Evolutionary conservation across 1,140 invertebrate genomes (phyloP).

Genomic region (Galleria mellonella): DNA sequence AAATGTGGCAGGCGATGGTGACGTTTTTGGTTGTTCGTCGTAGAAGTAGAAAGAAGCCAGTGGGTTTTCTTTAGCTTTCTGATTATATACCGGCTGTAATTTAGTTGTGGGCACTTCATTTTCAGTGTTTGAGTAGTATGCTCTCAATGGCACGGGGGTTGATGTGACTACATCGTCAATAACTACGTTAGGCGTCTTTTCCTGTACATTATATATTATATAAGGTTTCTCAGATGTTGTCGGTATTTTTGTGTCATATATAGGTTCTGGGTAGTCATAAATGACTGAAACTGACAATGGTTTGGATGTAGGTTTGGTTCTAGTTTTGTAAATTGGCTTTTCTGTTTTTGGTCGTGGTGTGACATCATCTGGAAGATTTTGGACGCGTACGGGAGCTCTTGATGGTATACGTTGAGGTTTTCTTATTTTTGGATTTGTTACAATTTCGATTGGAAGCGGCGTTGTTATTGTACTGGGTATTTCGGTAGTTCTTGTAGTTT

Average conservation of each 20-base stretch:
- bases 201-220: constrained; percentile 65
- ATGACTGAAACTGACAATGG: constrained; percentile 62
- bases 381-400: constrained; percentile 43
- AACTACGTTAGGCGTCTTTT: constrained; percentile 39
- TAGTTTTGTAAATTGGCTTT: constrained; percentile 57
- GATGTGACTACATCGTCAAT: constrained; percentile 62
- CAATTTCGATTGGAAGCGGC: constrained; percentile 38
- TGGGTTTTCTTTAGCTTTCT: constrained; percentile 62
- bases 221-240: constrained; percentile 67
- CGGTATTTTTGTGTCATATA: constrained; percentile 54
- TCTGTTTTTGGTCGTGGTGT: constrained; percentile 52
- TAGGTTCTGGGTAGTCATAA: constrained; percentile 56
- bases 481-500: constrained; percentile 56
- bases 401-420: constrained; percentile 50
- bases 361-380: constrained; percentile 51
- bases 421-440: constrained; percentile 46
- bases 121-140: constrained; percentile 75
- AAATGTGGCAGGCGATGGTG: constrained; percentile 43
- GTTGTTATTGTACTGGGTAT: constrained; percentile 52
- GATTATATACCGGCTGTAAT: constrained; percentile 63
- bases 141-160: constrained; percentile 76
- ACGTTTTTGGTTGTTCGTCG: constrained; percentile 72
- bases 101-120: constrained; percentile 74
- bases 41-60: constrained; percentile 76
- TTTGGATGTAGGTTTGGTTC: constrained; percentile 67